Base-by-base conservation (phyloP, 2,797 vertebrate species). In the Anas bahamensis region DNA sequence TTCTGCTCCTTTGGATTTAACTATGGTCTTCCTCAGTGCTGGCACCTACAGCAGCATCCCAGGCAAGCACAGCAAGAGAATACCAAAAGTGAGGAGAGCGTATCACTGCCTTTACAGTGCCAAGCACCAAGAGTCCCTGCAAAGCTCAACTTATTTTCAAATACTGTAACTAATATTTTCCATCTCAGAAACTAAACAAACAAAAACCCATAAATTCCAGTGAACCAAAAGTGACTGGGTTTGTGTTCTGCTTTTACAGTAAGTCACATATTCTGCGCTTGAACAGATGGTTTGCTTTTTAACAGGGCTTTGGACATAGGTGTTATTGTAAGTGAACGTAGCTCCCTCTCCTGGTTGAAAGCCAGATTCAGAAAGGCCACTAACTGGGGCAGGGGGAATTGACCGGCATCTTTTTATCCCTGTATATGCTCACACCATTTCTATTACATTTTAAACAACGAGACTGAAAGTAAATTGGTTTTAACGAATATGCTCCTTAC, bases 311-410 rank as follows among this genome's bases (percentile, higher is more conserved):
- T 13, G 80, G 87, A 89, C 81, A 73, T 35, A 57, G 46, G 35
- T 33, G 77, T 13, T 17, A 61, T 97, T 98, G 96, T 91, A 97
- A 90, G 95, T 64, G 98, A 92, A 94, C 83, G 92, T 96, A 88
- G 98, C 97, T 97, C 98, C 98, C 98, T 98, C 98, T 98, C 75
- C 97, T 96, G 98, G 98, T 73, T 1, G 21, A 73, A 94, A 90
- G 53, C 4, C 15, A 60, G 74, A 96, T 95, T 81, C 86, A 75
- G 59, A 73, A 52, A 72, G 28, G 72, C 73, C 80, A 48, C 53
- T 44, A 17, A 53, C 26, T 41, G 17, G 48, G 41, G 37, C 50
- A 39, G 50, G 24, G 56, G 10, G 75, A n/a, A 66, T 4, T 10
- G 1, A 5, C 18, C 53, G 3, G 60, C 14, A 17, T 8, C 83